Evolutionary conservation across 2,888 invertebrate species (phyloP).

Genomic region (Stratiomys singularior): DNA sequence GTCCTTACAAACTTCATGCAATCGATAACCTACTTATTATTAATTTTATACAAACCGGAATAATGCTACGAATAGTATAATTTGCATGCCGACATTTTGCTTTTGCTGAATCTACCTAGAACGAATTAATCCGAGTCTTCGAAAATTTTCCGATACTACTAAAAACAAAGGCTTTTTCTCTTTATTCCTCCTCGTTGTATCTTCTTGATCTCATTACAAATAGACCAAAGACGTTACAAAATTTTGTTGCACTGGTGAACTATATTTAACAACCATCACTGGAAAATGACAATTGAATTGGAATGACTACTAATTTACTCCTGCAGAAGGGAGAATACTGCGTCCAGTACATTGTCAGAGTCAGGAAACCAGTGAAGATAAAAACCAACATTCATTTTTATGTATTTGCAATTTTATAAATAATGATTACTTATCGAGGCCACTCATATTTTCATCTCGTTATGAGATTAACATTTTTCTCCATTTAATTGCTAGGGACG

Average conservation of each 20-base stretch:
- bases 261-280: background rate
- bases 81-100: background rate
- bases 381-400: slow-evolving; percentile 30
- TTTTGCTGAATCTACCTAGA: background rate
- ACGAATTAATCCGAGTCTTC: background rate
- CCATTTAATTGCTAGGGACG: background rate
- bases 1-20: background rate
- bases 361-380: background rate
- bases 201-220: no score
- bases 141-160: slow-evolving; percentile 13
- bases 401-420: slow-evolving; percentile 33
- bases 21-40: slow-evolving; percentile 2
- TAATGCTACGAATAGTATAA: no score
- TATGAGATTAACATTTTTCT: slow-evolving; percentile 4
- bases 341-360: background rate
- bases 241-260: no score
- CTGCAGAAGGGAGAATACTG: background rate
- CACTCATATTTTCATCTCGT: slow-evolving; percentile 21
- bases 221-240: no score
- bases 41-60: slow-evolving; percentile 1
- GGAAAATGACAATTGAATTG: slow-evolving; percentile 22
- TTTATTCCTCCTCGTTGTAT: no score
- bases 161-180: no score
- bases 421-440: background rate
- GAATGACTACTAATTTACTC: background rate